Conservation (phyloP, 2,113 vertebrate species). For the Osmerus mordax region DNA sequence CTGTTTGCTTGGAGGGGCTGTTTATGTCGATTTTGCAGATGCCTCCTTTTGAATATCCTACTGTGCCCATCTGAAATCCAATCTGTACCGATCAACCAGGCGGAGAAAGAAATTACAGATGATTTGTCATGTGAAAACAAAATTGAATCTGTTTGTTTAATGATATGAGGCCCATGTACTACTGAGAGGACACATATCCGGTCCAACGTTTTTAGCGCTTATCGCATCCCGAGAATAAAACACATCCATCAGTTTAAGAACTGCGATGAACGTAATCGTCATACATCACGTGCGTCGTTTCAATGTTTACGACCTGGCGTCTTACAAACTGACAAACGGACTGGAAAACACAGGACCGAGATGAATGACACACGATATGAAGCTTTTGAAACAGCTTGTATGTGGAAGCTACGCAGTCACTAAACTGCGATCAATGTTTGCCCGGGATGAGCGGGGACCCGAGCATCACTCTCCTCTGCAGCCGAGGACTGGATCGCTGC, state of each 20-base stretch:
- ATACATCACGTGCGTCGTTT: constrained; percentile 1
- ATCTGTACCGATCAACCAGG: constrained; percentile 54
- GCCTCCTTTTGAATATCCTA: constrained; percentile 33
- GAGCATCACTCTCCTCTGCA: not conserved
- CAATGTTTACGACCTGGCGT: not conserved
- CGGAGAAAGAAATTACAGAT: constrained; percentile 53
- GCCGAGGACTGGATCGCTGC: too few species aligned
- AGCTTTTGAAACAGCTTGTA: too few species aligned
- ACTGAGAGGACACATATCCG: constrained; percentile 36
- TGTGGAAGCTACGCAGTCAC: constrained; percentile 7
- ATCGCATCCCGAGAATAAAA: constrained; percentile 37
- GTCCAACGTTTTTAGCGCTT: constrained; percentile 30
- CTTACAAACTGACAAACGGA: not conserved
- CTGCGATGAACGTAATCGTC: constrained; percentile 1
- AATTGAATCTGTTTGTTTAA: constrained; percentile 64
- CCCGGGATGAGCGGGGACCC: not conserved
- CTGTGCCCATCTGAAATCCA: constrained; percentile 44
- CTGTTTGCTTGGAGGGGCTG: constrained; percentile 26
- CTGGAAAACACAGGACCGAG: too few species aligned
- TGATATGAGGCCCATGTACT: constrained; percentile 42
- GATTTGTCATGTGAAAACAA: constrained; percentile 58
- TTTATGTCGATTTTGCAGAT: constrained; percentile 45
- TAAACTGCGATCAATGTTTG: constrained; percentile 45
- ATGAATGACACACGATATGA: too few species aligned
- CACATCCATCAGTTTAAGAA: constrained; percentile 6